Evolutionary conservation across 2,797 vertebrate species (phyloP).

Genomic region (Triplophysa yarkandensis): DNA sequence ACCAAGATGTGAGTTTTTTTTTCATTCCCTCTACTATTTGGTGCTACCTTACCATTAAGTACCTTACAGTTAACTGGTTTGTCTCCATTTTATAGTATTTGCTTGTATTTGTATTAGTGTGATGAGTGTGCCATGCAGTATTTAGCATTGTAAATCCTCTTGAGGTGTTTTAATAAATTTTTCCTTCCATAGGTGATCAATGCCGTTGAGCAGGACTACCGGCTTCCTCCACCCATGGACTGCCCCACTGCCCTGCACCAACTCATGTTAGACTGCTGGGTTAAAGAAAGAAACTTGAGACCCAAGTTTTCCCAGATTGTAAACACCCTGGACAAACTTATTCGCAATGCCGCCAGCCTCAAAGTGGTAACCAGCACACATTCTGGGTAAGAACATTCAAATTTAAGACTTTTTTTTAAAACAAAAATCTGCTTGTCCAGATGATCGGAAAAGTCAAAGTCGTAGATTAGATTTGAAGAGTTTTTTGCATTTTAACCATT

Average conservation of each 20-base stretch:
- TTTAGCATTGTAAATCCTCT: background rate
- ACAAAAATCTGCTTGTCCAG: background rate
- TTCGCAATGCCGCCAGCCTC: constrained; percentile 96
- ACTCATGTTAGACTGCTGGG: constrained; percentile 99
- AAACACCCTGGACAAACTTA: constrained; percentile 96
- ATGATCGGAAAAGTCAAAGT: background rate
- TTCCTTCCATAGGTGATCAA: constrained; percentile 87
- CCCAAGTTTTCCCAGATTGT: constrained; percentile 98
- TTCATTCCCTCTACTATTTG: constrained; percentile 11
- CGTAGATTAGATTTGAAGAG: background rate
- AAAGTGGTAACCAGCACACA: constrained; percentile 94
- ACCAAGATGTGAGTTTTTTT: constrained; percentile 90
- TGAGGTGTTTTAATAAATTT: background rate
- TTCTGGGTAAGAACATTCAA: constrained; percentile 84
- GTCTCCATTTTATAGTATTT: background rate
- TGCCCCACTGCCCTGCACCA: constrained; percentile 96
- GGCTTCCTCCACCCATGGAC: constrained; percentile 97
- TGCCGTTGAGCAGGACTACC: constrained; percentile 97
- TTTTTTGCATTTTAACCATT: background rate
- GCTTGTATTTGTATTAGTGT: background rate
- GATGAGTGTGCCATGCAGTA: background rate
- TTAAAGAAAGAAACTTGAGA: constrained; percentile 94
- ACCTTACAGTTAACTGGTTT: background rate
- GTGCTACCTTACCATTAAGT: constrained; percentile 27
- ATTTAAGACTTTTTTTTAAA: background rate